Evolutionary conservation across 2,113 vertebrate genomes (phyloP), one percentile per base, ranked within the genome.

Genomic region (Lophotis ruficrista): DNA sequence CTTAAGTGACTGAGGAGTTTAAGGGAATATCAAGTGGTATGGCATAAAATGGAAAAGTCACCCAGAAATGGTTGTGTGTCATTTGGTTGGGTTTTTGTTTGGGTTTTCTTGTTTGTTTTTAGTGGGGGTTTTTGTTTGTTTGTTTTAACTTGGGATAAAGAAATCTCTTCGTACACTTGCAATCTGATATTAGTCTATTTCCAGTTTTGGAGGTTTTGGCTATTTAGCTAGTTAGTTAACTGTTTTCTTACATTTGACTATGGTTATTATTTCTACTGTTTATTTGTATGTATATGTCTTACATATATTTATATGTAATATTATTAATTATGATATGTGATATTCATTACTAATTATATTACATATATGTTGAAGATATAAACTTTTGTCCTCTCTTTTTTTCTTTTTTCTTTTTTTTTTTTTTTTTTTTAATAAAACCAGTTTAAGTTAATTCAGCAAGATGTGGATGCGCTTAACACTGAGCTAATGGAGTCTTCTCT

Each of bases 401-500:
- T 15, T 41, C 38, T 54, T 14, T 54, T 58, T 23, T n/a, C 6
- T 41, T 41, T 12, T 41, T 15, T 41, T 41, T 41, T 41, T 57
- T 20, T 43, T 6, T 60, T 31, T 54, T 76, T 92, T 87, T 7
- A 27, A 73, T 97, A 70, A 54, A 89, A n/a, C 50, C 94, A 99
- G 99, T 97, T 96, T 6, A 98, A 98, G 93, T 96, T 99, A 95
- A 98, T 99, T 41, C 98, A 99, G 43, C 95, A 96, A 93, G 99
- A 99, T 89, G 91, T 99, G 48, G 98, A 99, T 97, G 96, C 97
- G 9, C 97, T 99, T 54, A 98, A 99, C 93, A 97, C 98, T 0
- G 98, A 99, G 93, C 94, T 99, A 71, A 99, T 98, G 98, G 99
- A 99, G 90, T 97, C 98, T 5, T 99, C 99, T 7, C 95, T 98